Conservation (phyloP, 2,888 invertebrate species). For the Melieria crassipennis region DNA sequence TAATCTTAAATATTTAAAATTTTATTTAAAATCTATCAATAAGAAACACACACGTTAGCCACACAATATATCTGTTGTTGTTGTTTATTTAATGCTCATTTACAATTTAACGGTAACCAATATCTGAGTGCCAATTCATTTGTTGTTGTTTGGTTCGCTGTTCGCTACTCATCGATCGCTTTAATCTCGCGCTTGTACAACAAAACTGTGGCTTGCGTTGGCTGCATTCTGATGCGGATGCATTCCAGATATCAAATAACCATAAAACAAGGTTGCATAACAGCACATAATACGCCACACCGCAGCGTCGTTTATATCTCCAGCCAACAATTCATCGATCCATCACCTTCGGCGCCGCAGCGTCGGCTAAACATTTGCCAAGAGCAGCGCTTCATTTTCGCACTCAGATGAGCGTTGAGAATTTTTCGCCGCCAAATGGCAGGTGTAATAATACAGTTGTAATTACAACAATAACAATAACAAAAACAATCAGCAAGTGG, state of each 20-base stretch:
- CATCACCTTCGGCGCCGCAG: background rate
- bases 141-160: background rate
- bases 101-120: conserved; percentile 28
- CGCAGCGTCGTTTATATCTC: background rate
- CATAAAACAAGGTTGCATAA: conserved; percentile 51
- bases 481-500: background rate
- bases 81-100: conserved; percentile 1
- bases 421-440: conserved; percentile 21
- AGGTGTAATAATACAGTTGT: too few relatives aligned
- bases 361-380: background rate
- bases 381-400: background rate
- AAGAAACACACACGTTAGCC: background rate
- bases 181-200: conserved; percentile 24
- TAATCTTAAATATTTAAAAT: too few relatives aligned
- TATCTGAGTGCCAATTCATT: conserved; percentile 3
- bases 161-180: conserved; percentile 21
- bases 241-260: conserved; percentile 53
- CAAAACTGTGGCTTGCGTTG: conserved; percentile 3
- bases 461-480: too few relatives aligned
- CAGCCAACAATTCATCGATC: background rate
- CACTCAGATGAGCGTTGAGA: conserved; percentile 17
- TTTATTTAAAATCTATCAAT: too few relatives aligned
- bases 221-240: background rate
- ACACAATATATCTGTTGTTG: background rate
- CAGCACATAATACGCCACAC: background rate